Conservation (phyloP, 2,888 invertebrate species). For the Volucella inanis region DNA sequence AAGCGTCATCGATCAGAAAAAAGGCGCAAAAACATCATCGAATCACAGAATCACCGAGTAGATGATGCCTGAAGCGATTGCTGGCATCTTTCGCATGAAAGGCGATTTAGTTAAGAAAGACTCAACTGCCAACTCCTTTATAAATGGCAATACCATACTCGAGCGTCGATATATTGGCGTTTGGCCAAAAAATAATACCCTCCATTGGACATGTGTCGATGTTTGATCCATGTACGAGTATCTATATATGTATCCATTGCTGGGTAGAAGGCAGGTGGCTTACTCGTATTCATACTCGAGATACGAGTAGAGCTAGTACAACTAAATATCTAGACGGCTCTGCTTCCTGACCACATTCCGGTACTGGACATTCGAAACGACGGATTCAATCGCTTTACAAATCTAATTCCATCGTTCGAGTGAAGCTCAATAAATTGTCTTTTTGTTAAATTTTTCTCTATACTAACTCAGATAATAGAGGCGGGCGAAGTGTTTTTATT, state of each 20-base stretch:
- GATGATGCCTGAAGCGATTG: constrained; percentile 31
- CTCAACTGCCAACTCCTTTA: background rate
- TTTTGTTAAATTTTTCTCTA: constrained; percentile 30
- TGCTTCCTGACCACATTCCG: constrained; percentile 63
- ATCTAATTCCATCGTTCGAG: constrained; percentile 64
- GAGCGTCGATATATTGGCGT: constrained; percentile 13
- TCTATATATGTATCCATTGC: constrained; percentile 13
- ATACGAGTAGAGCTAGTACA: no score
- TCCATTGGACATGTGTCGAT: constrained; percentile 37
- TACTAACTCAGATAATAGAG: background rate
- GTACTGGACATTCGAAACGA: constrained; percentile 65
- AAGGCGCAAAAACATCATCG: constrained; percentile 24
- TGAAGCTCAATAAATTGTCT: constrained; percentile 61
- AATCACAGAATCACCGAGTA: constrained; percentile 2
- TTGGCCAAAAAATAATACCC: constrained; percentile 49
- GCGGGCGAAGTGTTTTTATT: constrained; percentile 16
- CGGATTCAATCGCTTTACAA: constrained; percentile 69
- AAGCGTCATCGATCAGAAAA: constrained; percentile 16
- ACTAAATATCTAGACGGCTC: constrained; percentile 24
- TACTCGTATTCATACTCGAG: constrained; percentile 14
- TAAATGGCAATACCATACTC: constrained; percentile 46
- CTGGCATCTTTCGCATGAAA: constrained; percentile 15
- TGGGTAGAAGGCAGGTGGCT: constrained; percentile 58
- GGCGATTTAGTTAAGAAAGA: no score
- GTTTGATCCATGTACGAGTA: constrained; percentile 17